Conservation (phyloP, 2,113 vertebrate species). For the Pseudolaguvia tuberculata region DNA sequence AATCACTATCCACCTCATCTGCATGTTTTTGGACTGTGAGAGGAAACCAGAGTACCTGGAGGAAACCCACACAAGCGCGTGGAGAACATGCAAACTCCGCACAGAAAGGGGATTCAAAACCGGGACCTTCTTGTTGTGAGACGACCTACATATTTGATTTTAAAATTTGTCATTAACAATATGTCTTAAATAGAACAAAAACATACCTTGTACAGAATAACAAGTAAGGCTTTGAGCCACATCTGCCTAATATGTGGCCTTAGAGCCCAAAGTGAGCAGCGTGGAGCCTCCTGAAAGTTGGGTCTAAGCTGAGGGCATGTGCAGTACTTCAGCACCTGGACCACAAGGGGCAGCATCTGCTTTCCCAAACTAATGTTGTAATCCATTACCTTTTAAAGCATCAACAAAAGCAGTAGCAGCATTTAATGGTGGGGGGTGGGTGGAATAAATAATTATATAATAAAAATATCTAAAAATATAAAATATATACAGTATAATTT, state of each 20-base stretch:
- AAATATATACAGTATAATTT: no score
- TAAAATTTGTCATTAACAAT: not conserved
- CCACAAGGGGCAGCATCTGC: constrained; percentile 94
- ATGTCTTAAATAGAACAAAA: not conserved
- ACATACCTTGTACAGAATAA: constrained; percentile 94
- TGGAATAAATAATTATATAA: not conserved
- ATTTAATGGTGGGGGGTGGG: not conserved
- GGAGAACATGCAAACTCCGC: no score
- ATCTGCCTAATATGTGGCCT: constrained; percentile 94
- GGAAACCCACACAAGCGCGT: no score
- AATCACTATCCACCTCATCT: no score
- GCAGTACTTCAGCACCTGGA: constrained; percentile 96
- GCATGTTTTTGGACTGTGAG: no score
- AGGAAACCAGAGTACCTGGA: no score
- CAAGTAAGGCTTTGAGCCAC: constrained; percentile 95
- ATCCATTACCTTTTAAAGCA: constrained; percentile 87
- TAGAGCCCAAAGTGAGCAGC: constrained; percentile 94
- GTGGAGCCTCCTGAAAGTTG: constrained; percentile 96
- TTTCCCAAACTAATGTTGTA: constrained; percentile 95
- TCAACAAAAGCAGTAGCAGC: not conserved
- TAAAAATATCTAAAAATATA: no score
- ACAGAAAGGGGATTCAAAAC: no score
- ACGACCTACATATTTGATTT: not conserved
- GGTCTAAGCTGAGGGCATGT: constrained; percentile 93
- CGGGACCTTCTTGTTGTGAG: no score